These are phyloP conservation scores for Xerus rutilus DNA, from an alignment of 2,797 vertebrate species.

Conservation along the genomic window DNA sequence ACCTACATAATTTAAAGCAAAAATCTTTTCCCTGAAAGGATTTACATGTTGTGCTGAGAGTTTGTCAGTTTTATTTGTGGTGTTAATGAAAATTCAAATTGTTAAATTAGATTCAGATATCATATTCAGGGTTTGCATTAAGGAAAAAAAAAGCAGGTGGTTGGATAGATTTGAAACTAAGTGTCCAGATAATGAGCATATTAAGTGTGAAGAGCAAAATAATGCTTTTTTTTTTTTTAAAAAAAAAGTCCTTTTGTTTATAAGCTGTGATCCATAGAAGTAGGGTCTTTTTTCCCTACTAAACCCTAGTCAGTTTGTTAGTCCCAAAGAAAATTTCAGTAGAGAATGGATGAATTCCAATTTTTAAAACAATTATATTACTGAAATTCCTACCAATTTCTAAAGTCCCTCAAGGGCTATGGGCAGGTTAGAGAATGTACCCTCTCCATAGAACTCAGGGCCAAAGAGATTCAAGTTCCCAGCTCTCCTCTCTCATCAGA, in stretches of 20 bases:
- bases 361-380: background rate
- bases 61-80: conserved; percentile 45
- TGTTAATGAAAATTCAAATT: conserved; percentile 50
- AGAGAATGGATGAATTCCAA: background rate
- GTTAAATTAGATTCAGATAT: conserved; percentile 56
- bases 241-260: background rate
- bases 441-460: background rate
- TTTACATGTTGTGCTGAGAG: conserved; percentile 24
- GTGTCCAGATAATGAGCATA: background rate
- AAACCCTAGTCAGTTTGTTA: background rate
- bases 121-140: background rate
- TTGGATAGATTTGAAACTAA: conserved; percentile 35
- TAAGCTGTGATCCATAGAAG: background rate
- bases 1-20: conserved; percentile 47
- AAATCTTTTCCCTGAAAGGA: conserved; percentile 28
- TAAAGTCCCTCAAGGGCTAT: background rate
- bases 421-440: background rate
- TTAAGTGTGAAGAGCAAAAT: conserved; percentile 55
- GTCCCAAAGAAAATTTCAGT: background rate
- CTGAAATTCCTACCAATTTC: background rate
- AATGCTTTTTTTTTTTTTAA: background rate
- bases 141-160: background rate
- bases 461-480: background rate
- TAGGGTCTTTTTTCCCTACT: background rate
- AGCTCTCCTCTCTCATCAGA: accelerated